Evolutionary conservation across 2,888 invertebrate genomes (phyloP).

Genomic region (Drosophila rubida): DNA sequence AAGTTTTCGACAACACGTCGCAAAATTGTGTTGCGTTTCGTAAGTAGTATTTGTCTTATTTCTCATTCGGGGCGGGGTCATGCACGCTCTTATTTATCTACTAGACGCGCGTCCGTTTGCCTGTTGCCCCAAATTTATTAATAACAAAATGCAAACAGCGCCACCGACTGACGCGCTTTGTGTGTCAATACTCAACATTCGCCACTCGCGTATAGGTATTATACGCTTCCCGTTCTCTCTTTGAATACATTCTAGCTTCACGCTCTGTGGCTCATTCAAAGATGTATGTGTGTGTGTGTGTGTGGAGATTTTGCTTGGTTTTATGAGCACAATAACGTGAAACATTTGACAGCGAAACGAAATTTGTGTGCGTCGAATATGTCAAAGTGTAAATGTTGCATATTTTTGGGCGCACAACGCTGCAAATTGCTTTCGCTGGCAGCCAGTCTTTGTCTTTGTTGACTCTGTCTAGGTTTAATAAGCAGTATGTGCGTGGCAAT

Average conservation of each 20-base stretch:
- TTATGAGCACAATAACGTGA: constrained; percentile 54
- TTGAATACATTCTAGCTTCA: neutral
- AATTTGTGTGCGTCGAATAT: constrained; percentile 43
- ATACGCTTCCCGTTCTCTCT: neutral
- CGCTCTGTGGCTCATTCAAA: neutral
- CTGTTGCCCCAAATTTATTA: constrained; percentile 66
- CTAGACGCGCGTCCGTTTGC: constrained; percentile 46
- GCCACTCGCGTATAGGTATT: constrained; percentile 21
- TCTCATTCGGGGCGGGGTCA: neutral
- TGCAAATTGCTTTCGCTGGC: constrained; percentile 1
- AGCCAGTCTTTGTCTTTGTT: neutral
- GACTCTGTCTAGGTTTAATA: constrained; percentile 14
- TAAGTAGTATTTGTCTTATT: constrained; percentile 26
- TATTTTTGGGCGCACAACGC: constrained; percentile 27
- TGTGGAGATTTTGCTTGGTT: constrained; percentile 39
- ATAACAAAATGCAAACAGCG: constrained; percentile 75
- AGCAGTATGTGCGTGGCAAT: neutral
- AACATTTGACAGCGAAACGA: constrained; percentile 48
- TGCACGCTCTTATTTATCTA: constrained; percentile 31
- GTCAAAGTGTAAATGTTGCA: constrained; percentile 65
- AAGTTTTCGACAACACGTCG: constrained; percentile 52
- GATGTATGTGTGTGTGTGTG: constrained; percentile 22
- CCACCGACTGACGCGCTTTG: constrained; percentile 46
- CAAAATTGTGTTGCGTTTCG: constrained; percentile 50
- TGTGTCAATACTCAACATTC: constrained; percentile 6